A percentile compares a stretch with the other conserved stretches of the same genome.
phyloP scores from a whole-genome alignment of 2,113 vertebrate genomes.

The Limnothrissa miodon region DNA sequence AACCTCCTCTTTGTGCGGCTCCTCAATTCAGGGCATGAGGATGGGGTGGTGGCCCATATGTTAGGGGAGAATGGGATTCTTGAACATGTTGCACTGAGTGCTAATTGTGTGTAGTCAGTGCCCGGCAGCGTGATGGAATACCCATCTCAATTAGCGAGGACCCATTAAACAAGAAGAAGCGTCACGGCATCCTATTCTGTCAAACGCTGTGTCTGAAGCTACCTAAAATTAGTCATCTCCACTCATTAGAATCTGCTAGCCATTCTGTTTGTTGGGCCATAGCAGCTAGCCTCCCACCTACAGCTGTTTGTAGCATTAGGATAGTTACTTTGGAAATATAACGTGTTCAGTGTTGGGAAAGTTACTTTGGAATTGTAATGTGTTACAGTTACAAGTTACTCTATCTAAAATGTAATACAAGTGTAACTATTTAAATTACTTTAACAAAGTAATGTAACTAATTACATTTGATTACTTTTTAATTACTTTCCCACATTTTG shows the following conservation, averaged over 20 bases:
- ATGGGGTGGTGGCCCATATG: not conserved
- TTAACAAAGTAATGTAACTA: no score
- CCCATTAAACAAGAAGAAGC: not conserved
- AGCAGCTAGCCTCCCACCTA: not conserved
- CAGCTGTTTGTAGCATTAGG: not conserved
- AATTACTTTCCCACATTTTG: no score
- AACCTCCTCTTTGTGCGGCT: not conserved
- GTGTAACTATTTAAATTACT: no score
- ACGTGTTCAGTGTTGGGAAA: no score
- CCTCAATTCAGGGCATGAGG: not conserved
- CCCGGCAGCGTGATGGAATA: not conserved
- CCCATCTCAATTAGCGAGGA: conserved; percentile 4
- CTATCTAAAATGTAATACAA: no score
- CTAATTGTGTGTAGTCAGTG: not conserved
- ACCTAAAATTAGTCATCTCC: not conserved
- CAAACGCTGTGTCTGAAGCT: not conserved
- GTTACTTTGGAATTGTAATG: no score
- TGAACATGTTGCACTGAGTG: not conserved
- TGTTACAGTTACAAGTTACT: no score
- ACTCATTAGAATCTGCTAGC: not conserved
- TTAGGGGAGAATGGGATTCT: conserved; percentile 8
- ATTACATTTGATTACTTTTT: no score
- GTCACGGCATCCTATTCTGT: not conserved
- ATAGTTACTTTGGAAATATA: no score
- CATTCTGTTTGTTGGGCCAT: not conserved